Evolutionary conservation across 2,797 vertebrate species (phyloP).

Genomic region (Momotus momota): DNA sequence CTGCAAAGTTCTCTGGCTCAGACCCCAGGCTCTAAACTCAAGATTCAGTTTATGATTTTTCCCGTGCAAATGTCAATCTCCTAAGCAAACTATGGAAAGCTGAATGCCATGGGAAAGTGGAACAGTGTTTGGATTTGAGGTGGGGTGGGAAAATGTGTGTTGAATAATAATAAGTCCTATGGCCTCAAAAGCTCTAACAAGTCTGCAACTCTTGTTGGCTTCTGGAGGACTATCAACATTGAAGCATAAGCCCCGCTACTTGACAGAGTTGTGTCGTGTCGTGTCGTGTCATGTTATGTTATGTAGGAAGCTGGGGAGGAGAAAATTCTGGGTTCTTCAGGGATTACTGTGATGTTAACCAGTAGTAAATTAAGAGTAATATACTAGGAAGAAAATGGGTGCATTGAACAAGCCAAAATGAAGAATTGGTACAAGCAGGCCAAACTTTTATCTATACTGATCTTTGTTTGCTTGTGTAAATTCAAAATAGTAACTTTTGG

Average conservation of each 20-base stretch:
- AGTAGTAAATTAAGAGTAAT: not conserved
- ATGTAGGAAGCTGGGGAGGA: not conserved
- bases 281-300: too few relatives aligned
- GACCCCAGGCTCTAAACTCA: not conserved
- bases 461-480: not conserved
- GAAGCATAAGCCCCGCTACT: accelerated
- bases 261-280: not conserved
- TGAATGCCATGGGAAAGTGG: not conserved
- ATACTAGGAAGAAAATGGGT: not conserved
- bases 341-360: not conserved
- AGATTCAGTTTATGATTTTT: not conserved
- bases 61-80: not conserved
- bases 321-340: not conserved
- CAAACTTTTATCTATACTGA: not conserved
- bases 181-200: not conserved
- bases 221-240: not conserved
- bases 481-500: not conserved
- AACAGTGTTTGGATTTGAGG: accelerated
- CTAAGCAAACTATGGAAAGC: not conserved
- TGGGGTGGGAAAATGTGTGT: not conserved
- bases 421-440: not conserved
- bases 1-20: not conserved
- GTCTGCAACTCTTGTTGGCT: not conserved
- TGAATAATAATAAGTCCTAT: not conserved
- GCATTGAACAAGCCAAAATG: not conserved